Evolutionary conservation across 1,140 invertebrate genomes (phyloP).

Genomic region (Sitophilus oryzae): DNA sequence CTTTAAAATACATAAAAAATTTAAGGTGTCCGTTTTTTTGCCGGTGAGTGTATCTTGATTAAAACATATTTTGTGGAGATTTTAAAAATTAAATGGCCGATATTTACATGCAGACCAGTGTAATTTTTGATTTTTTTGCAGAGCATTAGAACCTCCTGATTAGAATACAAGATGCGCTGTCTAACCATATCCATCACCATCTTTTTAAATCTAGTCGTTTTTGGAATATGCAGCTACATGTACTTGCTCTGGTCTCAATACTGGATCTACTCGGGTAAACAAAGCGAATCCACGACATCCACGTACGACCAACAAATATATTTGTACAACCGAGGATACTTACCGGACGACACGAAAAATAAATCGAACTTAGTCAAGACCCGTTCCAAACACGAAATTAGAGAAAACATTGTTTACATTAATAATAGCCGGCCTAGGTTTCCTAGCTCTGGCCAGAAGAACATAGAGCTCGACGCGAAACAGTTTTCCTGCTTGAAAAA

Average conservation of each 20-base stretch:
- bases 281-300: conserved; percentile 41
- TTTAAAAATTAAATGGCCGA: no score
- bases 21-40: no score
- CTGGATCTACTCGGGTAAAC: conserved; percentile 55
- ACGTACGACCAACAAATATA: conserved; percentile 43
- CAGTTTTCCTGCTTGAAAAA: conserved; percentile 48
- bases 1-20: no score
- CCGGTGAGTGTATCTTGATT: no score
- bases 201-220: conserved; percentile 62
- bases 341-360: conserved; percentile 29
- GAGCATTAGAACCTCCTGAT: no score
- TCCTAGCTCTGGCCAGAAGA: conserved; percentile 49
- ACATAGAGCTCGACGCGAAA: conserved; percentile 50
- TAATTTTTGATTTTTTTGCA: no score
- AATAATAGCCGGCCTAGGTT: conserved; percentile 51
- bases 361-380: conserved; percentile 21
- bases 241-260: conserved; percentile 66
- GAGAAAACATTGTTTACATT: conserved; percentile 39
- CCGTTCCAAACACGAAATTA: conserved; percentile 38
- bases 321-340: conserved; percentile 40
- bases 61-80: no score
- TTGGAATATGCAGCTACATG: conserved; percentile 65
- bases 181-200: conserved; percentile 30
- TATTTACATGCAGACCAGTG: no score
- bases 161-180: conserved; percentile 14